phyloP scores from a whole-genome alignment of 2,888 invertebrate species.

The Bellardia pandia region DNA sequence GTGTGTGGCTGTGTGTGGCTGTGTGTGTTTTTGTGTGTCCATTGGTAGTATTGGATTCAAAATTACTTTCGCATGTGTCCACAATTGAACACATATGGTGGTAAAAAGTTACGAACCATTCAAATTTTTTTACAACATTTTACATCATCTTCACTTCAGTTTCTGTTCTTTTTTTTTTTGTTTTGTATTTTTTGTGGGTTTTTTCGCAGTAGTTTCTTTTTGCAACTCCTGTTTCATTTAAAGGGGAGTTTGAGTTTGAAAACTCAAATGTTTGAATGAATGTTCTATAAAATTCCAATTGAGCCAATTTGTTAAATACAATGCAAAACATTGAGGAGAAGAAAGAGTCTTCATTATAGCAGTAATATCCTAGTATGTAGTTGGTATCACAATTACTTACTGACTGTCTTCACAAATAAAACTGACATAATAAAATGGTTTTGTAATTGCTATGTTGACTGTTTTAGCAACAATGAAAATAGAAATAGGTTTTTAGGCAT shows the following conservation, averaged over 20 bases:
- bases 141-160: slow-evolving; percentile 33
- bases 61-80: slow-evolving; percentile 70
- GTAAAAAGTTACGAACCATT: slow-evolving; percentile 73
- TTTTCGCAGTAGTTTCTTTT: slow-evolving; percentile 29
- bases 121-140: slow-evolving; percentile 47
- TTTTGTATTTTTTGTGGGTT: slow-evolving; percentile 35
- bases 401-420: slow-evolving; percentile 22
- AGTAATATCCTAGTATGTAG: not conserved
- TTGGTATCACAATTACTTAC: slow-evolving; percentile 51
- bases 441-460: not conserved
- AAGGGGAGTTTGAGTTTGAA: not conserved
- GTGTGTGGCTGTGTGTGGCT: slow-evolving; percentile 4
- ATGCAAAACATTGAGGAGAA: slow-evolving; percentile 62
- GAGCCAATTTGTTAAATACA: slow-evolving; percentile 84
- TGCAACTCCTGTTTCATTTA: not conserved
- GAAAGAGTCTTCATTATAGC: slow-evolving; percentile 10
- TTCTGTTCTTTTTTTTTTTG: slow-evolving; percentile 38
- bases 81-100: slow-evolving; percentile 81
- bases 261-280: slow-evolving; percentile 71
- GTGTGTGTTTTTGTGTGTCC: slow-evolving; percentile 27
- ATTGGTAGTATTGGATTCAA: slow-evolving; percentile 52
- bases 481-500: too few relatives aligned
- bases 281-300: slow-evolving; percentile 84
- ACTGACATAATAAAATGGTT: not conserved
- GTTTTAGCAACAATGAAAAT: too few relatives aligned